Evolutionary conservation across 2,113 vertebrate species (phyloP).

Genomic region (Phoenicopterus ruber): DNA sequence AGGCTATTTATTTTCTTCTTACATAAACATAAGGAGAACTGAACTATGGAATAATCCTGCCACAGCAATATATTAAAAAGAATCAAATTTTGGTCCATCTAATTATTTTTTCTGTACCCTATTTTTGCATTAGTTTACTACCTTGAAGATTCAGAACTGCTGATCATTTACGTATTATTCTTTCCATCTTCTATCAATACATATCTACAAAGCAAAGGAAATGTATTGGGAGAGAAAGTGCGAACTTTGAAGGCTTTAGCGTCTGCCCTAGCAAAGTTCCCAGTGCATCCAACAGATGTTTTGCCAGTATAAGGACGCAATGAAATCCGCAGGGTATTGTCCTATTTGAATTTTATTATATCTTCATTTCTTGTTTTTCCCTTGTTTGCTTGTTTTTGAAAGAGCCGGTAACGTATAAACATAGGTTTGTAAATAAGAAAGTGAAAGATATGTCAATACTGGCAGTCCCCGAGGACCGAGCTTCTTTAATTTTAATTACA

Average conservation of each 20-base stretch:
- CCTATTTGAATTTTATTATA: neutral
- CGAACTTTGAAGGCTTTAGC: neutral
- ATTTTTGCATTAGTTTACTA: neutral
- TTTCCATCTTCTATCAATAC: neutral
- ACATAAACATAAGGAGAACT: neutral
- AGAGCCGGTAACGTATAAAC: neutral
- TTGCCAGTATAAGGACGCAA: neutral
- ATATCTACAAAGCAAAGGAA: neutral
- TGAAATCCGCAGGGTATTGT: neutral
- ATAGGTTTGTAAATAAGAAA: neutral
- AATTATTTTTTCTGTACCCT: neutral
- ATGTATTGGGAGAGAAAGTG: accelerated
- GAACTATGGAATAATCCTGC: neutral
- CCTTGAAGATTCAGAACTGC: neutral
- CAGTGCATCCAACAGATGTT: neutral
- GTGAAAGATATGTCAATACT: neutral
- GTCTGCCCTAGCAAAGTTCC: neutral
- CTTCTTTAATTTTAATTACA: constrained; percentile 30
- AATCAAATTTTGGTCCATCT: neutral
- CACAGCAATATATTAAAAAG: neutral
- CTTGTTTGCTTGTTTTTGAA: neutral
- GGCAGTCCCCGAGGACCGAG: neutral
- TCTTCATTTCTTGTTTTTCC: neutral
- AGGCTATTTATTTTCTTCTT: neutral
- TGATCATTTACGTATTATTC: neutral